Evolutionary conservation across 2,113 vertebrate genomes (phyloP).

Genomic region (Brachyhypopomus gauderio): DNA sequence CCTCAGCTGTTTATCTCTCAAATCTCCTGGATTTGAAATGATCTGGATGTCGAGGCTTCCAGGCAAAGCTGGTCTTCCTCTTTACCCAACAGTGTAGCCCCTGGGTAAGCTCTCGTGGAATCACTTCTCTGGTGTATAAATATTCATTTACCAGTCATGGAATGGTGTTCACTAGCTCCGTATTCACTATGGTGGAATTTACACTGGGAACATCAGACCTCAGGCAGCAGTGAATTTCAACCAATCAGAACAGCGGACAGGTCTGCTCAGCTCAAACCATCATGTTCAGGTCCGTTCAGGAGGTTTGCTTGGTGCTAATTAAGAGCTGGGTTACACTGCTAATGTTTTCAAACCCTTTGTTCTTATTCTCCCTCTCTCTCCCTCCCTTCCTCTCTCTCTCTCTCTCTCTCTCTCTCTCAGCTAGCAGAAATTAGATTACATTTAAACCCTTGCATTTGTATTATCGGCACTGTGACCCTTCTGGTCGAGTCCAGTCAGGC

Average conservation of each 20-base stretch:
- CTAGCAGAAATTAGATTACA: not conserved
- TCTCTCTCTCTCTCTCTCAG: not conserved
- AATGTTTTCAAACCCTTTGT: too few relatives aligned
- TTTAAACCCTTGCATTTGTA: not conserved
- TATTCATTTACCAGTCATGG: not conserved
- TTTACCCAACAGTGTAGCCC: not conserved
- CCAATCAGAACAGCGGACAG: too few relatives aligned
- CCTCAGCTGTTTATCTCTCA: not conserved
- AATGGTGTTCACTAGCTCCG: not conserved
- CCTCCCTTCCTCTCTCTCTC: not conserved
- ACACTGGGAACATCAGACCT: not conserved
- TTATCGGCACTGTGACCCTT: too few relatives aligned
- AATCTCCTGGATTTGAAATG: not conserved
- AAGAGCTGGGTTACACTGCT: too few relatives aligned
- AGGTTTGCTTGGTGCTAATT: not conserved
- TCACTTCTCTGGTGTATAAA: not conserved
- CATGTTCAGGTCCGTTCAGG: not conserved
- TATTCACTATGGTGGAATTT: not conserved
- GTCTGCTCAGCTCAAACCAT: too few relatives aligned
- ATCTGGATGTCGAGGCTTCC: constrained; percentile 2
- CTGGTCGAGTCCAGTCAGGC: not conserved
- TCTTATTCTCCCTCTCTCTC: too few relatives aligned
- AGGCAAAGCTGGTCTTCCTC: not conserved
- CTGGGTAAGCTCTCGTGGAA: not conserved
- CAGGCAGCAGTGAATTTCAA: not conserved